Conservation (phyloP, 2,888 invertebrate genomes). For the Euplexia lucipara region DNA sequence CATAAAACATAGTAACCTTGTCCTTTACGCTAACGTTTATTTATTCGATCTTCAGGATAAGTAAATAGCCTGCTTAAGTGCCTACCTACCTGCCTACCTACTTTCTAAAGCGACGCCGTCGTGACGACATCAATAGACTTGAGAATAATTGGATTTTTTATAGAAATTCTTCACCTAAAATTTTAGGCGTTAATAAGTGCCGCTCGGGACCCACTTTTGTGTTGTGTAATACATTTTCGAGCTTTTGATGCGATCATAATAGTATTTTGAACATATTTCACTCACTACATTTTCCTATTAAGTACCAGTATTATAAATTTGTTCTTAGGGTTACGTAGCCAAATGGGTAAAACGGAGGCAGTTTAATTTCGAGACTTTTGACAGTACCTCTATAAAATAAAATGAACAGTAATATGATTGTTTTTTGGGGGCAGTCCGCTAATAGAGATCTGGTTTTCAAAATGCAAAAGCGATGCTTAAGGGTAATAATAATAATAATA, state of each 20-base stretch:
- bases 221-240: constrained; percentile 26
- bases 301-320: not conserved
- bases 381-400: too few relatives aligned
- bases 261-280: constrained; percentile 16
- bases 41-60: constrained; percentile 28
- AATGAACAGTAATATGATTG: too few relatives aligned
- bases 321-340: not conserved
- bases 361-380: too few relatives aligned
- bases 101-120: constrained; percentile 16
- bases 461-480: too few relatives aligned
- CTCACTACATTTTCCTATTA: not conserved
- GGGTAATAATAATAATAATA: too few relatives aligned
- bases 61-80: constrained; percentile 40
- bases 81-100: constrained; percentile 18
- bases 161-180: constrained; percentile 48
- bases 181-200: constrained; percentile 19
- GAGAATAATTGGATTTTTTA: constrained; percentile 56
- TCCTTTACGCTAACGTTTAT: constrained; percentile 16
- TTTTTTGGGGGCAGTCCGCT: too few relatives aligned
- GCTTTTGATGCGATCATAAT: constrained; percentile 12
- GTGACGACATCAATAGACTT: constrained; percentile 50
- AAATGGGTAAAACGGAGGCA: too few relatives aligned
- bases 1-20: constrained; percentile 43
- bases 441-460: too few relatives aligned
- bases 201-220: constrained; percentile 20